phyloP scores from a whole-genome alignment of 1,140 invertebrate genomes.

The Bombus sylvicola region DNA sequence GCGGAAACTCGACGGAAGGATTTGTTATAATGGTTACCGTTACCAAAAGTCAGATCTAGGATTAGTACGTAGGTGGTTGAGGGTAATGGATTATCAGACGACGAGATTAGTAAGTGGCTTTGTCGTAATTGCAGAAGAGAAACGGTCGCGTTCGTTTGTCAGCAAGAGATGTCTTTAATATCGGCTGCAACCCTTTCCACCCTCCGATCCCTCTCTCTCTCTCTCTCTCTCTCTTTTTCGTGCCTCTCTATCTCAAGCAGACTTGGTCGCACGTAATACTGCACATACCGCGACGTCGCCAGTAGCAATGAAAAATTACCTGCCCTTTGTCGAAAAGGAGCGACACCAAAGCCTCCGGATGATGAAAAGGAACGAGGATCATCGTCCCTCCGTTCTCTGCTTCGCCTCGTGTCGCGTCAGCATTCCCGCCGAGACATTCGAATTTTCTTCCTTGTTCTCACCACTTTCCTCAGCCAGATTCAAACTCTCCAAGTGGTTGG shows the following conservation, averaged over 20 bases:
- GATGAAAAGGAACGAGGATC: conserved; percentile 55
- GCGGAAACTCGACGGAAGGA: not conserved
- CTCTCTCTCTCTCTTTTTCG: not conserved
- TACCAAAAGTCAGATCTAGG: conserved; percentile 50
- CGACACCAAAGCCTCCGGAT: conserved; percentile 37
- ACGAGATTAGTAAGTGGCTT: conserved; percentile 73
- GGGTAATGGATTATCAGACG: conserved; percentile 72
- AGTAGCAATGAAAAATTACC: conserved; percentile 59
- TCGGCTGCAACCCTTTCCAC: not conserved
- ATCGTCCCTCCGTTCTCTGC: not conserved
- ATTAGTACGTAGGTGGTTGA: conserved; percentile 54
- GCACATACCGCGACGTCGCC: conserved; percentile 52
- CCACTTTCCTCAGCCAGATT: not conserved
- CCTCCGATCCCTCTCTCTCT: not conserved
- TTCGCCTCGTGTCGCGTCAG: conserved; percentile 10
- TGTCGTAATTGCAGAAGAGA: conserved; percentile 69
- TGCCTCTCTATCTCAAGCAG: not conserved
- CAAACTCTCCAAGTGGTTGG: not conserved
- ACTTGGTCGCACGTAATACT: conserved; percentile 20
- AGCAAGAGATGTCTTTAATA: conserved; percentile 62
- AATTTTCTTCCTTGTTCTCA: not conserved
- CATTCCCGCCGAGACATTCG: conserved; percentile 24
- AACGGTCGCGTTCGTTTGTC: conserved; percentile 60
- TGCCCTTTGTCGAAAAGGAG: conserved; percentile 53
- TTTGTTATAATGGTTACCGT: conserved; percentile 25